Evolutionary conservation across 2,888 invertebrate genomes (phyloP), one percentile per base, ranked within the genome.

Genomic region (Scaeva pyrastri): DNA sequence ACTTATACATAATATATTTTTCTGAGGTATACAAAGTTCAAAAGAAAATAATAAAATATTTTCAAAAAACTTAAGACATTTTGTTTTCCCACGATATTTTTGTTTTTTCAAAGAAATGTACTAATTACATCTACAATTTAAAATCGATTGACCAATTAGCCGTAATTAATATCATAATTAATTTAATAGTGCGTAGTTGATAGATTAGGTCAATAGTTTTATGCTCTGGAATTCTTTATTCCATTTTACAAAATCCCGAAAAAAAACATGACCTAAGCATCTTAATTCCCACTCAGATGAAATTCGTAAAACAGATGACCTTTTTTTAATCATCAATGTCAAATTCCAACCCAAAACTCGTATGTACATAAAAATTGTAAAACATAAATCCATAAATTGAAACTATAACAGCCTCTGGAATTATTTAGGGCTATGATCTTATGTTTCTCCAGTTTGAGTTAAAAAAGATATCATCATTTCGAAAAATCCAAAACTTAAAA

Each of bases 131-230:
- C n/a, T n/a, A 1, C 8, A 41, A n/a, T 60, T 60, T 10, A 41
- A 41, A 60, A 60, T 39, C 60, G 10, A 60, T 60, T 60, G 23
- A 60, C n/a, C 10, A 60, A 60, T 23, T 41, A 12, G 19, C 39
- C 21, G 39, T 6, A 58, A 21, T 2, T 10, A 56, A 60, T 8
- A 55, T n/a, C 6, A 26, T n/a, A 8, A 55, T 55, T 19, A 55
- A 26, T 55, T 52, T 14, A 23, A 23, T 14, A 8, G 31, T 31
- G 31, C 2, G 31, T 31, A 31, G 8, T 45, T 45, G 0, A 10
- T n/a, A 52, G 23, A 55, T 55, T 55, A 55, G n/a, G 55, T 55
- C 55, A 39, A 39, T 5, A 10, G 2, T 26, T 55, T 56, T 26
- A 31, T 11, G 36, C 11, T 55, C 55, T 55, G 14, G 12, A 39